Evolutionary conservation across 2,888 invertebrate species (phyloP).

Genomic region (Odontocerum albicorne): DNA sequence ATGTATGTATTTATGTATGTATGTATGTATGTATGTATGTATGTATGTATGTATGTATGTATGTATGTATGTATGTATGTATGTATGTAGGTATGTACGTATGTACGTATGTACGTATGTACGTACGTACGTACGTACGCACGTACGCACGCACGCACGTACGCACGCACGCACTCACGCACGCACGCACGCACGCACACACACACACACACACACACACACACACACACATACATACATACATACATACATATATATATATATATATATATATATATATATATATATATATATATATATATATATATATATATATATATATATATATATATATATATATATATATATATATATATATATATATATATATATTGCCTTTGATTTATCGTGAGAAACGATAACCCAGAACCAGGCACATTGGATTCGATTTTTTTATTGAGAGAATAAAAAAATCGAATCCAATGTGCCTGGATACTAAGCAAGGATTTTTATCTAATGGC

Average conservation of each 20-base stretch:
- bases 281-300: conserved; percentile 19
- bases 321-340: conserved; percentile 11
- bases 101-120: conserved; percentile 11
- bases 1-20: conserved; percentile 1
- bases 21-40: conserved; percentile 12
- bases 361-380: too few species aligned
- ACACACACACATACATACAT: conserved; percentile 9
- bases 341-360: conserved; percentile 9
- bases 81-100: conserved; percentile 9
- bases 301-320: conserved; percentile 13
- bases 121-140: conserved; percentile 3
- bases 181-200: conserved; percentile 1
- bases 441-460: too few species aligned
- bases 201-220: conserved; percentile 6
- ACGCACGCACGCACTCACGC: conserved; percentile 2
- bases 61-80: conserved; percentile 13
- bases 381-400: too few species aligned
- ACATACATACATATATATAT: conserved; percentile 17
- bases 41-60: conserved; percentile 15
- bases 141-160: conserved; percentile 3
- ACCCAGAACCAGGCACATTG: too few species aligned
- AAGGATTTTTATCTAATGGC: too few species aligned
- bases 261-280: conserved; percentile 19
- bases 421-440: too few species aligned
- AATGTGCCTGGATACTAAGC: too few species aligned